A percentile compares a stretch with the other conserved stretches of the same genome.
Conservation (phyloP, 2,113 vertebrate species). For the Anolis sagrei region DNA sequence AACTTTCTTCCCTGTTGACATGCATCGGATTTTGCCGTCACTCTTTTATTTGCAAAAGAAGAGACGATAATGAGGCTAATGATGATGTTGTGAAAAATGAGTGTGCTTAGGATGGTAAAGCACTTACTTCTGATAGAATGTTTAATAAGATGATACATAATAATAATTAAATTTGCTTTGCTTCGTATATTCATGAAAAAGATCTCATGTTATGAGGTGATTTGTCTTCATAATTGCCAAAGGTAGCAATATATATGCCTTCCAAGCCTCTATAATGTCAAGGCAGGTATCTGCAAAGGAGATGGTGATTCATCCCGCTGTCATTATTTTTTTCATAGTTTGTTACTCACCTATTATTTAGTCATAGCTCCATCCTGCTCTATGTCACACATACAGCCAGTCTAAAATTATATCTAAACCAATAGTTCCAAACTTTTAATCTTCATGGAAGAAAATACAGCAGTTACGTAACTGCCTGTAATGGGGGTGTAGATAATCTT, state of each 20-base stretch:
- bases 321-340: conserved; percentile 59
- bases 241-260: conserved; percentile 58
- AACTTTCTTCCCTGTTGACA: background rate
- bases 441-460: background rate
- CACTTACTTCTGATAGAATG: background rate
- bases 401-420: background rate
- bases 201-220: conserved; percentile 46
- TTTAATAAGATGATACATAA: conserved; percentile 7
- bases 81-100: background rate
- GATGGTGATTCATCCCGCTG: conserved; percentile 49
- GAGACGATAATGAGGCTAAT: background rate
- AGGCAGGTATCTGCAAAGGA: conserved; percentile 12
- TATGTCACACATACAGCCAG: background rate
- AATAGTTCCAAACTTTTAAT: background rate
- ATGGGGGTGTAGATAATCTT: background rate
- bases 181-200: conserved; percentile 26
- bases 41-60: conserved; percentile 13
- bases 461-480: background rate
- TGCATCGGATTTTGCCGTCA: background rate
- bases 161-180: conserved; percentile 18
- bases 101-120: conserved; percentile 5
- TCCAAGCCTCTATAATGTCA: conserved; percentile 59
- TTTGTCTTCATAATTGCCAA: conserved; percentile 60
- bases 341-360: conserved; percentile 56
- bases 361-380: conserved; percentile 33